Evolutionary conservation across 2,797 vertebrate genomes (phyloP).

Genomic region (Mus minutoides): DNA sequence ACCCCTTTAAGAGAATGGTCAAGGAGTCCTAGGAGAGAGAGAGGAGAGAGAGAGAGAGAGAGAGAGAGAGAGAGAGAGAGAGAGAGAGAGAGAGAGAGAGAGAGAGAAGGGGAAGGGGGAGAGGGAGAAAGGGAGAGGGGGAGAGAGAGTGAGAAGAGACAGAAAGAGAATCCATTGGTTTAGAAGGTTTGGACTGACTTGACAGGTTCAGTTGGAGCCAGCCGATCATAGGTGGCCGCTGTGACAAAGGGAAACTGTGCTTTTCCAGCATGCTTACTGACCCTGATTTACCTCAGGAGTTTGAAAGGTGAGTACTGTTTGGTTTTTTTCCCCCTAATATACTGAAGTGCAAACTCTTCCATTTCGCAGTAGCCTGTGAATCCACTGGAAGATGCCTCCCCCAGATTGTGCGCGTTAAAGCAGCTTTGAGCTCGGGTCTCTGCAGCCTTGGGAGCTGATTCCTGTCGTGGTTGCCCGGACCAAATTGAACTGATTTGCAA

Average conservation of each 20-base stretch:
- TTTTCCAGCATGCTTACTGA: constrained; percentile 99
- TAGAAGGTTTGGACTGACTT: constrained; percentile 96
- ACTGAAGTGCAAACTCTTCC: constrained; percentile 82
- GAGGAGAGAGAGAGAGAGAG: constrained; percentile 87
- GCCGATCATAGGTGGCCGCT: constrained; percentile 93
- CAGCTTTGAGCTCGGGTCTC: constrained; percentile 51
- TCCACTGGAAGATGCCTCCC: constrained; percentile 75
- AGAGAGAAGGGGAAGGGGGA: background rate
- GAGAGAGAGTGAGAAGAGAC: constrained; percentile 29
- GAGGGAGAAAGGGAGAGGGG: background rate
- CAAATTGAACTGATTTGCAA: constrained; percentile 77
- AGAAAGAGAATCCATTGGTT: constrained; percentile 87
- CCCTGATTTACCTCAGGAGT: constrained; percentile 99
- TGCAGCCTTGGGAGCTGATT: constrained; percentile 67
- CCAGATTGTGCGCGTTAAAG: constrained; percentile 32
- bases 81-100: constrained; percentile 3
- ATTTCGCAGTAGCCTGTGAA: constrained; percentile 74
- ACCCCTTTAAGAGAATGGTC: constrained; percentile 98
- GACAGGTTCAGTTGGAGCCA: constrained; percentile 94
- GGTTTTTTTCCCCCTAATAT: constrained; percentile 25
- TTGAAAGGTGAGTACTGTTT: constrained; percentile 95
- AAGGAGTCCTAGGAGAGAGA: constrained; percentile 92
- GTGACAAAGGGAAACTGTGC: constrained; percentile 92
- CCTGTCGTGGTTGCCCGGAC: constrained; percentile 67
- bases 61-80: constrained; percentile 84